These are phyloP conservation scores for Sandelia bainsii DNA, from an alignment of 2,797 vertebrate genomes.

Conservation along the genomic window DNA sequence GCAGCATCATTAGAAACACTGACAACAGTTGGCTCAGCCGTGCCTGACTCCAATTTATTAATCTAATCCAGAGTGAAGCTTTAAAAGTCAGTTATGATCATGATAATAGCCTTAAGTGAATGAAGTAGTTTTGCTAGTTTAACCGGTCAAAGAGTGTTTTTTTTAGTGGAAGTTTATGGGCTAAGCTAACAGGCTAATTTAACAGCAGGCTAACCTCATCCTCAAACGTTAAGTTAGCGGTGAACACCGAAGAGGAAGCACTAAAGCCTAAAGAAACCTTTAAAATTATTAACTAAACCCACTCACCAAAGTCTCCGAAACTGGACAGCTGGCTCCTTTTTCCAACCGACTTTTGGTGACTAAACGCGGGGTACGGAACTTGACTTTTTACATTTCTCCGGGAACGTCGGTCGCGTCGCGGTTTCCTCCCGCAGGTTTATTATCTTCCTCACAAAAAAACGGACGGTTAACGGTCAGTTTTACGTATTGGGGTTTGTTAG, in stretches of 20 bases:
- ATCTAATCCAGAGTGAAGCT: background rate
- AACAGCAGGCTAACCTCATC: background rate
- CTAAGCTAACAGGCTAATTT: slow-evolving; percentile 55
- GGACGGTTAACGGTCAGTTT: no score
- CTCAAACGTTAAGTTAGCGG: background rate
- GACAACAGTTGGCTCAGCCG: background rate
- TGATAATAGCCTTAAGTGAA: no score
- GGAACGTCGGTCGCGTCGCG: background rate
- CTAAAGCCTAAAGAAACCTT: no score
- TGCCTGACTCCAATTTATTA: background rate
- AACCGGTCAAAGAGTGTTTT: background rate
- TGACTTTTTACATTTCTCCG: slow-evolving; percentile 51
- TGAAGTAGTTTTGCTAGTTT: background rate
- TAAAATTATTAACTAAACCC: background rate
- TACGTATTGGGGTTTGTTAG: background rate
- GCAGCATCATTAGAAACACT: background rate
- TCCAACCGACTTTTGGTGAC: background rate
- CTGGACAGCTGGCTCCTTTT: slow-evolving; percentile 11
- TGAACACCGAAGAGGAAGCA: background rate
- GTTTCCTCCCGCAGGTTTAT: background rate
- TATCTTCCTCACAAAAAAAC: background rate
- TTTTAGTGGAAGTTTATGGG: background rate
- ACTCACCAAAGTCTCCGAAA: slow-evolving; percentile 67
- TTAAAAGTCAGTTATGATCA: background rate
- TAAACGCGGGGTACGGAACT: slow-evolving; percentile 6